Conservation (phyloP, 2,888 invertebrate genomes). For the Galeopsomyia nigrocyanea region DNA sequence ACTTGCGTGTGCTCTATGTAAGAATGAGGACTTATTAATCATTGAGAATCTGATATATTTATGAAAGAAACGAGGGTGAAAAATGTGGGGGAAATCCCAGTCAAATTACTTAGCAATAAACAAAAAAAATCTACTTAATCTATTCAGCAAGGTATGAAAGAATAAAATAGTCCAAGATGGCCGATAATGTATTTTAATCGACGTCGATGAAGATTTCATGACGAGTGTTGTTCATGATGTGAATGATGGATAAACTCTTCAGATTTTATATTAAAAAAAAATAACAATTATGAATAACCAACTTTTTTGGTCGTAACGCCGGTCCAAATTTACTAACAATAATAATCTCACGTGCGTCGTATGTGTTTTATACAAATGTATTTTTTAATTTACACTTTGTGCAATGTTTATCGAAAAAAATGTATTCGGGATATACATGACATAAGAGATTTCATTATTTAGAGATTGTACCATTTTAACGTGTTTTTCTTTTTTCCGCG, state of each 20-base stretch:
- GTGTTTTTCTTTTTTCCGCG: constrained; percentile 30
- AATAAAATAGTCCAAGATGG: constrained; percentile 50
- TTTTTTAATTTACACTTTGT: constrained; percentile 39
- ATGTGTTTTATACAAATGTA: constrained; percentile 37
- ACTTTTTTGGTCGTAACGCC: constrained; percentile 26
- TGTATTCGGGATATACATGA: constrained; percentile 43
- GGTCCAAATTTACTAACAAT: constrained; percentile 37
- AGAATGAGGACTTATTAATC: constrained; percentile 23
- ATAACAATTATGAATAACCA: constrained; percentile 17
- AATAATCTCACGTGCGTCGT: constrained; percentile 30
- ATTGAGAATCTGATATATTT: constrained; percentile 18
- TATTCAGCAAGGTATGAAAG: constrained; percentile 52
- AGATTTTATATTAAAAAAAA: constrained; percentile 8
- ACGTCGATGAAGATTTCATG: constrained; percentile 26
- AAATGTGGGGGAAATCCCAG: constrained; percentile 51
- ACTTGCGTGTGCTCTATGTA: constrained; percentile 35
- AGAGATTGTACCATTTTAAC: constrained; percentile 24
- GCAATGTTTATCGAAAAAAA: constrained; percentile 42
- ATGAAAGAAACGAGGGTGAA: constrained; percentile 22
- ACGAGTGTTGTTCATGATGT: constrained; percentile 9
- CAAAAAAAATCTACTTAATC: constrained; percentile 55
- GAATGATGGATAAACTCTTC: constrained; percentile 21
- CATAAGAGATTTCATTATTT: constrained; percentile 41
- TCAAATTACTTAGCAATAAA: constrained; percentile 63
- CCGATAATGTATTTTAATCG: constrained; percentile 39